These are phyloP conservation scores for Aleadryas rufinucha DNA, from an alignment of 2,113 vertebrate species.

Conservation along the genomic window DNA sequence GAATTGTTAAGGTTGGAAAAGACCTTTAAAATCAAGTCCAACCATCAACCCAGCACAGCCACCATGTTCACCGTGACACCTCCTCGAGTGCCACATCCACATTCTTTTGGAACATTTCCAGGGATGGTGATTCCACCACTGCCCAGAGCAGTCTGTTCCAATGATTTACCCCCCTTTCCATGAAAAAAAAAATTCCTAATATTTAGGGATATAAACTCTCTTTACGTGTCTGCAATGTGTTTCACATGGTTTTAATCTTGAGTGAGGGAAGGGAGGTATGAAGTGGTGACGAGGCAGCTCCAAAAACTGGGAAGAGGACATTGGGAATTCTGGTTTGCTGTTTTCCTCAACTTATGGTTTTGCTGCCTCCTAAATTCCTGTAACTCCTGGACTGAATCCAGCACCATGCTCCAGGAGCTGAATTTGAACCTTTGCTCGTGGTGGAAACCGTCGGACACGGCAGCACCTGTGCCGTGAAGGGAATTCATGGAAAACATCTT, in stretches of 20 bases:
- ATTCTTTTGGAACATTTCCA: background rate
- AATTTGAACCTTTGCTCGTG: background rate
- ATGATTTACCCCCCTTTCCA: background rate
- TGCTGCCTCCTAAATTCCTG: background rate
- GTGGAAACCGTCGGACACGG: background rate
- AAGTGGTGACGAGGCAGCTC: background rate
- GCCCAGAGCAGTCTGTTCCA: background rate
- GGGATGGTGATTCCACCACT: background rate
- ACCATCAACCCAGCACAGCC: fast-evolving
- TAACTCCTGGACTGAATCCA: background rate
- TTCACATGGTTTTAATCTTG: background rate
- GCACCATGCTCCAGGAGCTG: background rate
- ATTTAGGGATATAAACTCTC: background rate
- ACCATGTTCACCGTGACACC: fast-evolving
- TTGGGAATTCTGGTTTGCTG: background rate
- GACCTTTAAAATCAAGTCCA: background rate
- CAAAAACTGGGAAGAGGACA: background rate
- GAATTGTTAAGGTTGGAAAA: background rate
- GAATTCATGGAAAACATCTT: background rate
- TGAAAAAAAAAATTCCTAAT: background rate
- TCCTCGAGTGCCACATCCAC: background rate
- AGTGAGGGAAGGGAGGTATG: background rate
- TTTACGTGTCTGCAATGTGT: fast-evolving
- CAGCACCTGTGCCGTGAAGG: background rate
- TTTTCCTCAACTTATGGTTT: background rate